phyloP scores from a whole-genome alignment of 2,113 vertebrate species.

The Anoura caudifer region DNA sequence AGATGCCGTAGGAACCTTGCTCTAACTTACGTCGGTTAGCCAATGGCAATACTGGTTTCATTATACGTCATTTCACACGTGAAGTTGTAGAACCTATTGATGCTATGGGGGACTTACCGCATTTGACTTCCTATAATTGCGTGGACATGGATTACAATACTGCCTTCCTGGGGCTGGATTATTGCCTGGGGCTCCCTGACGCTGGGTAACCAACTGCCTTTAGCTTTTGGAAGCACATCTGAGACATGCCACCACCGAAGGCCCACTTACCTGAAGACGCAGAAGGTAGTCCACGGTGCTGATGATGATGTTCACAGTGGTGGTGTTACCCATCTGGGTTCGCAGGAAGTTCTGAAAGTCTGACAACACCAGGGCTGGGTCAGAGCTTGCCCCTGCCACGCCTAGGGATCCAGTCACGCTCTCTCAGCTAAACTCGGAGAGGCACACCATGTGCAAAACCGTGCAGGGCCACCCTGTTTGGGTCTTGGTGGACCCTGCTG shows the following conservation, averaged over 20 bases:
- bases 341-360: constrained; percentile 98
- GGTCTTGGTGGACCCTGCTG: neutral
- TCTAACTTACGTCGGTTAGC: neutral
- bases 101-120: too few species aligned
- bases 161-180: neutral
- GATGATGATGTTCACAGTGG: constrained; percentile 98
- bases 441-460: neutral
- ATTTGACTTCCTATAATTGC: neutral
- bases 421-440: neutral
- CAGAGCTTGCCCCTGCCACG: neutral
- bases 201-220: neutral
- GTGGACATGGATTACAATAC: neutral
- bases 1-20: neutral
- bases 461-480: neutral
- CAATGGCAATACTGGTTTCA: neutral
- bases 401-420: neutral
- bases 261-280: constrained; percentile 90
- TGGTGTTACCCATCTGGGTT: constrained; percentile 98
- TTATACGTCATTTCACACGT: neutral
- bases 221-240: neutral
- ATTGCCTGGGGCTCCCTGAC: neutral
- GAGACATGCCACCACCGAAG: accelerated
- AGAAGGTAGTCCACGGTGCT: constrained; percentile 98
- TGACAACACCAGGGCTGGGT: constrained; percentile 75
- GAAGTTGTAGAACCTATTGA: neutral